Base-by-base conservation (phyloP, 2,888 invertebrate species). In the Drosophila paranaensis region DNA sequence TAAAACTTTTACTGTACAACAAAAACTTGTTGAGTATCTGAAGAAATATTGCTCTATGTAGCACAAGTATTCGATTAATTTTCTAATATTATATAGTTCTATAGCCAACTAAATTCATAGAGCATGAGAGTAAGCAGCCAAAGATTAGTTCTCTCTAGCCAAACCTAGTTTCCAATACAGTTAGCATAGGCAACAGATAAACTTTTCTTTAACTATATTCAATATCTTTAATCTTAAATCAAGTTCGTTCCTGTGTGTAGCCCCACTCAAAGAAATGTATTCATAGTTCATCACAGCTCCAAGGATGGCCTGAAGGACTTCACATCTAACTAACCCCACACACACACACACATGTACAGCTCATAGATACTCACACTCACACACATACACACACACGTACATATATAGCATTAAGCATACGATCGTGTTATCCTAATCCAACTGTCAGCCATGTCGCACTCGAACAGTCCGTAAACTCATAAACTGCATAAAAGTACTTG, bases 401-500 rank as follows among this genome's bases (percentile, higher is more conserved):
- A 53, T 57, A 39, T 40, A 53, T 54, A 20, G 40, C 51, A 40
- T 51, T 35, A 27, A 35, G 40, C 20, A 25, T 46, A 46, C 50
- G 42, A 40, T 57, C 35, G 45, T 57, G 56, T 43, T 30, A 45
- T 16, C 40, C 35, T 70, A 55, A 60, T 56, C 33, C 46, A 48
- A 61, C 46, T 30, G 14, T 43, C 69, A 65, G 61, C 57, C 58
- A 58, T 39, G 48, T 39, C 58, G 45, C 45, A 57, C 57, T 57
- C 35, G 27, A 39, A 70, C 67, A 77, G 76, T 65, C 72, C 79
- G 72, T 81, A 81, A 73, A 76, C 85, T 88, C 84, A 82, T 91
- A 91, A 92, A 93, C 90, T 91, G 90, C 92, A 93, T 93, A 93
- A 92, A 93, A 92, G 91, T 90, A 89, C 90, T 90, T 91, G 83